Base-by-base conservation (phyloP, 1,140 invertebrate genomes). In the Akabosia matsudoensis region DNA sequence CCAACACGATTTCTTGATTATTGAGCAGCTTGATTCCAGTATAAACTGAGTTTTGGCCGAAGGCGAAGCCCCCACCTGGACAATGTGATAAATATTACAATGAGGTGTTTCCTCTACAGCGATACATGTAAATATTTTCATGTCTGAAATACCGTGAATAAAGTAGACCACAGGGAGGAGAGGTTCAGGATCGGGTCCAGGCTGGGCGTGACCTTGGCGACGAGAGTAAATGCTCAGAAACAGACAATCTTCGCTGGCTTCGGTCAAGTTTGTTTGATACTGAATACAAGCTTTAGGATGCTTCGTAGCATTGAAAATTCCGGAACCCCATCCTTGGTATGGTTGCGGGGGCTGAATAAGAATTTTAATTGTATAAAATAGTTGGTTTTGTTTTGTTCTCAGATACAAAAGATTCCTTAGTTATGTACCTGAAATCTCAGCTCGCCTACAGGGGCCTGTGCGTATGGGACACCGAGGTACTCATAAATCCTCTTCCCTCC, bases 391-490 rank as follows among this genome's bases (percentile, higher is more conserved):
- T n/a, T n/a, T n/a, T n/a, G n/a, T n/a, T n/a, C n/a, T n/a, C n/a
- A n/a, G n/a, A n/a, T n/a, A n/a, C n/a, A n/a, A n/a, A n/a, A n/a
- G n/a, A n/a, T n/a, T 56, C 24, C 4, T 56, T 56, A 18, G 7
- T 45, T 18, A 14, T 16, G 18, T 10, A 72, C 70, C 70, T 72
- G 16, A 28, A 72, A 72, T 37, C 70, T 3, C 3, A 72, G 37
- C 2, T 72, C 33, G 70, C 31, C 70, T 37, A 72, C 70, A 22
- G 70, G 70, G 7, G 70, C 10, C n/a, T 34, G 7, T 2, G 70
- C 70, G 33, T 37, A 72, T 37, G 70, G 70, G 22, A 72, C 30
- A 4, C 70, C 70, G 16, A 72, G 22, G 30, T 22, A 72, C n/a
- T 24, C 3, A 28, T 72, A 72, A 13, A 72, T 30, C 7, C 7